Evolutionary conservation across 2,888 invertebrate genomes (phyloP), one percentile per base, ranked within the genome.

Genomic region (Petrolisthes manimaculis): DNA sequence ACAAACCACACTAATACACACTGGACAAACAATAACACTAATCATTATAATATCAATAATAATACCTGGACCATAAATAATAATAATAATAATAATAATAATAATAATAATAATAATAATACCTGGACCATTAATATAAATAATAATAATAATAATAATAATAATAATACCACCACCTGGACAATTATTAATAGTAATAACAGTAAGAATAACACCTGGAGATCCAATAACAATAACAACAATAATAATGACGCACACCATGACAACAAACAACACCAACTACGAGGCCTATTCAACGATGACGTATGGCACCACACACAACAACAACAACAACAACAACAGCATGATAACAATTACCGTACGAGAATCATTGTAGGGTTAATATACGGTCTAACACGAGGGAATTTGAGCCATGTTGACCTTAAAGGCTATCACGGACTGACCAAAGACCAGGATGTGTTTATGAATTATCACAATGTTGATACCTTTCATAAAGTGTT

Each of bases 401-500:
- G 87, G 51, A 87, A 87, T 54, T 54, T 98, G 98, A 92, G 96
- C 95, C 91, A 98, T 97, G 93, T 98, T 55, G 81, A 71, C 21
- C 84, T 84, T n/a, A 54, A 88, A 54, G 53, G 55, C 12, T 84
- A 84, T 75, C 84, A 75, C 74, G 80, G 81, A 61, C 37, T 67
- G 51, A 6, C 79, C 55, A 9, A 55, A 37, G 24, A 56, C 75
- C 61, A 71, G 80, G 54, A 81, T 55, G 21, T 51, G 61, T 51
- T 51, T 24, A 37, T 78, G 12, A 9, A n/a, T 71, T 67, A 75
- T 37, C 2, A 0, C 37, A 37, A 2, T 37, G 37, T 37, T 37
- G 37, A 37, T 37, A 37, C 37, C 0, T 37, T 37, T 37, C 37
- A 37, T 37, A 37, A 37, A 37, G 1, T 37, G 37, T 37, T 37